Percentiles rank a stretch among this genome's conserved stretches.
These are phyloP conservation scores for Prolemur simus DNA, from an alignment of 2,113 vertebrate species.

Conservation along the genomic window DNA sequence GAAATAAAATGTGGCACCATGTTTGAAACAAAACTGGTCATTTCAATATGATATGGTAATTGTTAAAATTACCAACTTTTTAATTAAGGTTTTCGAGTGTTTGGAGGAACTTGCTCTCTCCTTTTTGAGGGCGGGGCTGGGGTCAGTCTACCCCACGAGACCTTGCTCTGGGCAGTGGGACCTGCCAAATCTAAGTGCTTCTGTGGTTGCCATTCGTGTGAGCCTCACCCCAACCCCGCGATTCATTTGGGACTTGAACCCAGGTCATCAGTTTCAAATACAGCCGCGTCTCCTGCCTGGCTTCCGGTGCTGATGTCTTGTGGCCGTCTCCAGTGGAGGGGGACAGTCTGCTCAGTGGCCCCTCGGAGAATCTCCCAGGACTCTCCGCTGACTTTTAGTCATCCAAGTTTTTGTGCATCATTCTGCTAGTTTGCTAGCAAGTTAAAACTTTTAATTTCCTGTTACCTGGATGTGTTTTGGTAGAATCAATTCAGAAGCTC, in stretches of 20 bases:
- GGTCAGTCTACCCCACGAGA: not conserved
- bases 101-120: no score
- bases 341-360: fast-evolving
- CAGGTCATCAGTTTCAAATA: fast-evolving
- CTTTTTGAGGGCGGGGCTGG: not conserved
- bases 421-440: not conserved
- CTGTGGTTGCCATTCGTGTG: fast-evolving
- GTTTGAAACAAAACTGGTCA: not conserved
- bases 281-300: no score
- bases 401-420: not conserved
- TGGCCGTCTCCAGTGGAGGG: fast-evolving
- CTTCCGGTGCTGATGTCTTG: fast-evolving
- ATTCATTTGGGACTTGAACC: not conserved
- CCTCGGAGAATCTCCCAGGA: fast-evolving
- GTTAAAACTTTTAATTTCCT: constrained; percentile 67
- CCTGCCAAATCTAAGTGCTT: no score
- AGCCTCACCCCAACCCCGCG: no score
- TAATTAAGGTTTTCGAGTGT: not conserved
- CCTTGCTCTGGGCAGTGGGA: not conserved
- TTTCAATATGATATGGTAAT: not conserved
- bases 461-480: constrained; percentile 55
- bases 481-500: constrained; percentile 65
- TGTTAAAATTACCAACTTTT: no score
- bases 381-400: not conserved
- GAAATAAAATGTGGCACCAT: no score